Base-by-base conservation (phyloP, 1,140 invertebrate genomes). In the Brachionus asplanchnoidis region DNA sequence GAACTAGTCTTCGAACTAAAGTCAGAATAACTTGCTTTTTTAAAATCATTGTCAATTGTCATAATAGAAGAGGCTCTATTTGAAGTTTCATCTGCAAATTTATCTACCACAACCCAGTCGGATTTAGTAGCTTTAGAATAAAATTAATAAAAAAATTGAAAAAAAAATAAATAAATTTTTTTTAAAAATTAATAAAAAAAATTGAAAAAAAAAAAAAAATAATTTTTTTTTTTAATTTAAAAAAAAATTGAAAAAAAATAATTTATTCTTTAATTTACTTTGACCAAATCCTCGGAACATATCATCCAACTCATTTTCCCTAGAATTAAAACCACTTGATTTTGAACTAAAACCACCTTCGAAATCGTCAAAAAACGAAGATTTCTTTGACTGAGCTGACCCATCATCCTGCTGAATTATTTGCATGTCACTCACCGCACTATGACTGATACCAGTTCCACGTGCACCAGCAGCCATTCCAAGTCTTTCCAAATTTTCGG, bases 381-480 rank as follows among this genome's bases (percentile, higher is more conserved):
- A 12, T 46, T 36, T 68, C 12, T 68, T 68, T 1, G 46, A 53
- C n/a, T 68, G 20, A 17, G 85, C 20, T 85, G 20, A 70, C 86
- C 85, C 23, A 32, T 88, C 87, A 60, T 91, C 94, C 90, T 98
- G 96, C 88, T 95, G 93, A 87, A 99, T 96, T 6, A 92, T 93
- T 87, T 94, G 93, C 95, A 99, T 98, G 88, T 98, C 96, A 75
- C 93, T 93, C 56, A 96, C 88, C 11, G 95, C 95, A 9, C 95
- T 97, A 91, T 99, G 97, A 86, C 95, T 95, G 46, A 96, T 93
- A 85, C 93, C 93, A 85, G 93, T 94, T 86, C 91, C 91, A 88
- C 92, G 90, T 42, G 91, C 89, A 53, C 92, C 92, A 86, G 95
- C 92, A 84, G 95, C 96, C 94, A 98, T 98, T 86, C 97, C 97